A percentile compares a stretch with the other conserved stretches of the same genome.
phyloP scores from a whole-genome alignment of 2,797 vertebrate species.

The Micromesistius poutassou region DNA sequence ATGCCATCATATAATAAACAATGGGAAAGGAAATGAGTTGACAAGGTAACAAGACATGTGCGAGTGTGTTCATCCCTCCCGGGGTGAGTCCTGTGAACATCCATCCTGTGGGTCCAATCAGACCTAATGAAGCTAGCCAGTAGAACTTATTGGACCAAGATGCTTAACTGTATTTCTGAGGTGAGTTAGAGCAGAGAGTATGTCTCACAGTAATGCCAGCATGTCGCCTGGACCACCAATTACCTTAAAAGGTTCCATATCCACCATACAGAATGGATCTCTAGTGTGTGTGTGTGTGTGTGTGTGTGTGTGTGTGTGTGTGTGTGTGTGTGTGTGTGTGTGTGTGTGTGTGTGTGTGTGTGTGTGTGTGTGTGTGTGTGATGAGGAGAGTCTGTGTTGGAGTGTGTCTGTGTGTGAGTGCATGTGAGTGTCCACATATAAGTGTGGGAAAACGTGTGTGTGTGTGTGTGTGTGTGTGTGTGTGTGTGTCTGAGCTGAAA shows the following conservation, averaged over 20 bases:
- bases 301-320: background rate
- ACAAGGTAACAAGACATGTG: background rate
- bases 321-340: background rate
- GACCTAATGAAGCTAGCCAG: background rate
- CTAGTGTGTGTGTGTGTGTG: background rate
- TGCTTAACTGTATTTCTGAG: background rate
- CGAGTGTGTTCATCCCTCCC: background rate
- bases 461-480: no score
- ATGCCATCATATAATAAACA: background rate
- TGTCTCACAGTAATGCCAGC: background rate
- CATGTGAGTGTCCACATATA: background rate
- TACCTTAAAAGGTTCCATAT: background rate
- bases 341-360: background rate
- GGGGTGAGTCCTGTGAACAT: background rate
- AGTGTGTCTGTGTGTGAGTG: background rate
- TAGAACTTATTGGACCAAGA: background rate
- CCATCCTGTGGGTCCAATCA: background rate
- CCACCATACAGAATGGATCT: background rate
- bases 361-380: background rate
- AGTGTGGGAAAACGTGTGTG: background rate
- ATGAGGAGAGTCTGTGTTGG: background rate
- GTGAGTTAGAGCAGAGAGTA: constrained; percentile 3
- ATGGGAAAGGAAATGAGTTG: background rate
- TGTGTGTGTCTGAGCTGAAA: background rate
- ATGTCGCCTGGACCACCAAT: background rate